Base-by-base conservation (phyloP, 1,140 invertebrate genomes). In the Hermatobates lingyangjiaoensis region DNA sequence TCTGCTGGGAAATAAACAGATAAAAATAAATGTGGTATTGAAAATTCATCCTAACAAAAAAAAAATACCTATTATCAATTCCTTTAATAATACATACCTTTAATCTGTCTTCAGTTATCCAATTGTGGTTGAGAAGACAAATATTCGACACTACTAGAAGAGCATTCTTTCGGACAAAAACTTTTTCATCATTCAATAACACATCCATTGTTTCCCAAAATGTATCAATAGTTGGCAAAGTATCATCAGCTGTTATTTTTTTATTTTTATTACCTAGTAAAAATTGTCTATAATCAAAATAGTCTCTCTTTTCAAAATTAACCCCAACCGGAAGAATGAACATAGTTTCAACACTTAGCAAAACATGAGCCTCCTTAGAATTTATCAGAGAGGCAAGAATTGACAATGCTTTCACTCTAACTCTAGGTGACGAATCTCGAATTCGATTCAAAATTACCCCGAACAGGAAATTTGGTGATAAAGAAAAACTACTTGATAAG, bases 401-500 rank as follows among this genome's bases (percentile, higher is more conserved):
- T 0, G 67, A 60, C 55, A 79, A 67, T 1, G 75, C 74, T 63
- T 73, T 71, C 2, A 74, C 68, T 54, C 76, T 63, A 4, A 78
- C 73, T 62, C 69, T 68, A 26, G 71, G 69, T 12, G 75, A 74
- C 5, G 59, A 58, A 61, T 80, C 77, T 24, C 64, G 64, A 55
- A 71, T 76, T 30, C 72, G 64, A 7, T 64, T 65, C 30, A 76
- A 57, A 23, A 74, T 61, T 3, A 69, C 62, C 14, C 64, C 66
- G 10, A 79, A 54, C 2, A 79, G 57, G 44, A 70, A 65, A 46
- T 60, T 68, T 52, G 67, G 68, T 2, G 58, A 61, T 24, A 56
- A 65, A 12, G 59, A 56, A 18, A 52, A 50, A 27, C 2, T 4
- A 18, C n/a, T 28, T 3, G 18, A 23, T 10, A 4, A 12, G 39